Evolutionary conservation across 2,113 vertebrate species (phyloP).

Genomic region (Phrynocephalus versicolor): DNA sequence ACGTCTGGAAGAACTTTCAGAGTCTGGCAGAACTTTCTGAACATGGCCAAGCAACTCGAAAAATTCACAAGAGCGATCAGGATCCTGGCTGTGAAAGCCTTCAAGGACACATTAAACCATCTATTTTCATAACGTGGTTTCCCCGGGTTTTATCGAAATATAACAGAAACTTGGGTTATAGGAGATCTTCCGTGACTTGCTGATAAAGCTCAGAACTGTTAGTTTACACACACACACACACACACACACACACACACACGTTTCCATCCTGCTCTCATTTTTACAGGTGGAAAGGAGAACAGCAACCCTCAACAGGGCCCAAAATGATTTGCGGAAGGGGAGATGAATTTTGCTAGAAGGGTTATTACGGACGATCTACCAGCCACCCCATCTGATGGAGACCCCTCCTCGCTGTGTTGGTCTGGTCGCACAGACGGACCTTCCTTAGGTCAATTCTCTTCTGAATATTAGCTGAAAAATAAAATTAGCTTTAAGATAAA

Average conservation of each 20-base stretch:
- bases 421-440: background rate
- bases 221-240: too few species aligned
- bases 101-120: too few species aligned
- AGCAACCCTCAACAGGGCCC: background rate
- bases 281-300: background rate
- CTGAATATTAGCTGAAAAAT: background rate
- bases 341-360: background rate
- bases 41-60: too few species aligned
- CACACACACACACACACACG: too few species aligned
- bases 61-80: too few species aligned
- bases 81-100: too few species aligned
- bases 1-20: too few species aligned
- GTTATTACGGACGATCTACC: background rate
- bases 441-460: background rate
- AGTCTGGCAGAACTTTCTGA: too few species aligned
- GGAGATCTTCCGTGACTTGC: constrained; percentile 27
- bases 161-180: too few species aligned
- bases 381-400: background rate
- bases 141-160: background rate
- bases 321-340: background rate
- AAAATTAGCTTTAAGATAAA: background rate
- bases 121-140: background rate
- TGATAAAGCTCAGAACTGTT: constrained; percentile 16
- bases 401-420: background rate
- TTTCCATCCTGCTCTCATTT: too few species aligned